Base-by-base conservation (phyloP, 2,113 vertebrate genomes). In the Etheostoma cragini region DNA sequence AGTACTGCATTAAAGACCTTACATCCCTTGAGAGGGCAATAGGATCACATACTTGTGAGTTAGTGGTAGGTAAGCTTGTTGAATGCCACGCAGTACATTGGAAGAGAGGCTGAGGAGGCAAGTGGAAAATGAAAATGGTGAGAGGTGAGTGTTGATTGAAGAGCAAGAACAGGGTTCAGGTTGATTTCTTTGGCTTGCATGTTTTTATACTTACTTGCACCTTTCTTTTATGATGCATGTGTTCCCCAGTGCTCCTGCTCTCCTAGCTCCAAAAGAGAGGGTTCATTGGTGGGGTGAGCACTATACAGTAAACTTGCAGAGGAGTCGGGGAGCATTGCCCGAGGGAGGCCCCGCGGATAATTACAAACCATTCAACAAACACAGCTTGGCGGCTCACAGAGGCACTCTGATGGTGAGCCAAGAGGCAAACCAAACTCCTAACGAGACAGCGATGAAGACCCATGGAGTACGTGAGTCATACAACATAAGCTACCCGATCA, bases 291-390 rank as follows among this genome's bases (percentile, higher is more conserved):
- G 67, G 83, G 74, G 77, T 76, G 84, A 83, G 84, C 83, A 22
- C 62, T 50, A 21, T 30, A 62, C 67, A 42, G 38, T 11, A 42
- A 42, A 78, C 87, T 90, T 70, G 79, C 82, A 82, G 79, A 83
- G 72, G 86, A 89, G 80, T 80, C 89, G 13, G 50, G 86, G 81
- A 90, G 86, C 82, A 6, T 72, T 76, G 91, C 88, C 85, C 81
- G 85, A 64, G 88, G 91, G 91, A 90, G 60, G 71, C 87, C 88
- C 88, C 22, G 68, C 13, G 70, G 93, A 92, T 95, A 93, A 94
- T 94, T 94, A 89, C 89, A 90, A 90, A 93, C 81, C 87, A 76
- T 89, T 93, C 87, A 83, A 76, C 90, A 93, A 94, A 92, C 88
- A 88, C 72, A 76, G 65, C 72, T 73, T 70, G 72, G 70, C 52